phyloP scores from a whole-genome alignment of 2,888 invertebrate genomes.

The Exocentrus adspersus region DNA sequence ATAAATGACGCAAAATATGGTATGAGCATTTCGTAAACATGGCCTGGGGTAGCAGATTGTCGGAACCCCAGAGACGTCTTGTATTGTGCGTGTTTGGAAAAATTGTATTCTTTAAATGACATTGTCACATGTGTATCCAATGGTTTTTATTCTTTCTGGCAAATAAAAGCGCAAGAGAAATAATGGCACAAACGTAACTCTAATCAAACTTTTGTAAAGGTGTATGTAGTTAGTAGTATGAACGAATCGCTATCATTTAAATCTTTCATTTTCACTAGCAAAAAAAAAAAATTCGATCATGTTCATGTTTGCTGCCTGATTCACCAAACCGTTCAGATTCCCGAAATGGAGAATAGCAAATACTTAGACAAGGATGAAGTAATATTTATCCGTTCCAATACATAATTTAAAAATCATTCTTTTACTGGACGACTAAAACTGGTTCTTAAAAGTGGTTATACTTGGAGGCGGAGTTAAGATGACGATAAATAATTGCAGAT shows the following conservation, averaged over 20 bases:
- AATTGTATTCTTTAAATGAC: constrained; percentile 51
- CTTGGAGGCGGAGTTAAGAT: constrained; percentile 46
- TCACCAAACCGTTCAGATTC: background rate
- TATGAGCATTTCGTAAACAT: constrained; percentile 54
- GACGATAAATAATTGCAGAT: constrained; percentile 49
- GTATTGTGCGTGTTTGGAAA: constrained; percentile 52
- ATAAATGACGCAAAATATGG: constrained; percentile 52
- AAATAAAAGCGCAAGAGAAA: constrained; percentile 39
- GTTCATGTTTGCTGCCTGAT: too few species aligned
- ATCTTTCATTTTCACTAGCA: too few species aligned
- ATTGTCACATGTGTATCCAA: constrained; percentile 50
- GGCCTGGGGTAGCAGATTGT: constrained; percentile 47
- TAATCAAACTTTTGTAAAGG: background rate
- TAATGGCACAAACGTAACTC: constrained; percentile 33
- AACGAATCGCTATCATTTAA: too few species aligned
- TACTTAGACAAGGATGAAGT: constrained; percentile 7
- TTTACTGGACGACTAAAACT: constrained; percentile 34
- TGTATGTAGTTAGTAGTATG: too few species aligned
- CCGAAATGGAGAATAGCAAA: constrained; percentile 4
- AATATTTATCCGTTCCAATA: constrained; percentile 9
- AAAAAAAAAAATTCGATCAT: background rate
- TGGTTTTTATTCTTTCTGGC: constrained; percentile 36
- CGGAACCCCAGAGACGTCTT: constrained; percentile 44
- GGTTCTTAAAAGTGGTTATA: constrained; percentile 41
- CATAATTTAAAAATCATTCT: constrained; percentile 10